These are phyloP conservation scores for Macrostomum cliftonense DNA, from an alignment of 2,888 invertebrate genomes.

Conservation along the genomic window DNA sequence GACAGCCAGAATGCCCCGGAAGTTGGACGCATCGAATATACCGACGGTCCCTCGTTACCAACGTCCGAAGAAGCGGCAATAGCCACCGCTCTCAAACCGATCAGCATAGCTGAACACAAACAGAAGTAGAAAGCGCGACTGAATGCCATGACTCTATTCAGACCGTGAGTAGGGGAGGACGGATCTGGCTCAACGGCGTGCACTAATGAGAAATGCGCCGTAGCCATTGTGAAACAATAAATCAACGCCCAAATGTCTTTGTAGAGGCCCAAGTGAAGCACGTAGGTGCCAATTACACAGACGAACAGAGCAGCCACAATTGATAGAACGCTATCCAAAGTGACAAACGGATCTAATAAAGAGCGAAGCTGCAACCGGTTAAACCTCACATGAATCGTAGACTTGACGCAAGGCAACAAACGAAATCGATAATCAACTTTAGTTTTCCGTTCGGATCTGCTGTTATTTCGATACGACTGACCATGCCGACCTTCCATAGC, in stretches of 20 bases:
- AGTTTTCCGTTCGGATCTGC: no score
- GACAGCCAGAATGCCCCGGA: conserved; percentile 3
- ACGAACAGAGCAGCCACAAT: conserved; percentile 58
- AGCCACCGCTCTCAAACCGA: conserved; percentile 31
- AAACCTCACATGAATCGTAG: no score
- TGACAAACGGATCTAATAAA: conserved; percentile 43
- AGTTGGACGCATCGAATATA: neutral
- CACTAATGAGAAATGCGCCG: conserved; percentile 75
- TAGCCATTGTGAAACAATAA: conserved; percentile 90
- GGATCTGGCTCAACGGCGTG: conserved; percentile 64
- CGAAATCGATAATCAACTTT: no score
- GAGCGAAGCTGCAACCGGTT: neutral
- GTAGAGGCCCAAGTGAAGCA: conserved; percentile 66
- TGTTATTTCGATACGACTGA: no score
- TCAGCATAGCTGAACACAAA: conserved; percentile 46
- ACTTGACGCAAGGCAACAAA: no score
- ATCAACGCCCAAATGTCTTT: conserved; percentile 79
- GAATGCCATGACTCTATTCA: conserved; percentile 77
- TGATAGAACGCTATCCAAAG: conserved; percentile 4
- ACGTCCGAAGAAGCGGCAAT: no score
- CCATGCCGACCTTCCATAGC: no score
- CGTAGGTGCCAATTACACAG: conserved; percentile 60
- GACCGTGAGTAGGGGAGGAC: conserved; percentile 53
- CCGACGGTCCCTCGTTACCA: no score
- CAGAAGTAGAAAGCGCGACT: conserved; percentile 83